Evolutionary conservation across 2,888 invertebrate species (phyloP).

Genomic region (Glaucopsyche alexis): DNA sequence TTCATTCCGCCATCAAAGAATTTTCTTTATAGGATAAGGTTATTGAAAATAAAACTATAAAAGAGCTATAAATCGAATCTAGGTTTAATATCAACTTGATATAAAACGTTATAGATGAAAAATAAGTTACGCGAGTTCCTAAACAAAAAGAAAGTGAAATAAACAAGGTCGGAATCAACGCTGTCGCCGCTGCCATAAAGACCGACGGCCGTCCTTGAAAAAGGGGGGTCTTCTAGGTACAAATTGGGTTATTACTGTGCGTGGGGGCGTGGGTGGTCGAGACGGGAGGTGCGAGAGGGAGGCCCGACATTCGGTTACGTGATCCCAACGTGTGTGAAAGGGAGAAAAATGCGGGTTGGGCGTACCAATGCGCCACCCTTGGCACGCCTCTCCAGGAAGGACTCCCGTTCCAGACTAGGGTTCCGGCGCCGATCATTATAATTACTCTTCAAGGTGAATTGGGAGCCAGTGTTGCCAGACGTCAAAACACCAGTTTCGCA

Average conservation of each 20-base stretch:
- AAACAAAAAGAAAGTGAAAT: slow-evolving; percentile 80
- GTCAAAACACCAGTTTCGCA: slow-evolving; percentile 1
- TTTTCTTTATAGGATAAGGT: not conserved
- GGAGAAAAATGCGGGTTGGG: slow-evolving; percentile 63
- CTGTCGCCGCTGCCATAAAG: slow-evolving; percentile 79
- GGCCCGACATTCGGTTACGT: slow-evolving; percentile 40
- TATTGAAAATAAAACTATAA: slow-evolving; percentile 24
- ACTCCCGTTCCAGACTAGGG: slow-evolving; percentile 71
- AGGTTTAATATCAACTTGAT: slow-evolving; percentile 39
- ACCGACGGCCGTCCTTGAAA: slow-evolving; percentile 81
- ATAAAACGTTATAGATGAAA: slow-evolving; percentile 57
- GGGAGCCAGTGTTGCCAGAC: slow-evolving; percentile 50
- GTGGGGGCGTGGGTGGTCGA: slow-evolving; percentile 68
- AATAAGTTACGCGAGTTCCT: slow-evolving; percentile 76
- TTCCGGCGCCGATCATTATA: slow-evolving; percentile 79
- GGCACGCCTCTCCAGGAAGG: slow-evolving; percentile 77
- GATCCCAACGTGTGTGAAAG: slow-evolving; percentile 46
- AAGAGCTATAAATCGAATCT: slow-evolving; percentile 10
- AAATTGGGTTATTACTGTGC: slow-evolving; percentile 80
- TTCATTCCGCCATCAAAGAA: not conserved
- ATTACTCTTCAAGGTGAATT: slow-evolving; percentile 79
- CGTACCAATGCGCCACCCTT: slow-evolving; percentile 73
- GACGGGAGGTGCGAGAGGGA: slow-evolving; percentile 62
- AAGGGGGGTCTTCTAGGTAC: slow-evolving; percentile 68
- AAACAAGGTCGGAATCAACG: slow-evolving; percentile 81